Conservation (phyloP, 1,140 invertebrate genomes). For the Diorhabda elongata region DNA sequence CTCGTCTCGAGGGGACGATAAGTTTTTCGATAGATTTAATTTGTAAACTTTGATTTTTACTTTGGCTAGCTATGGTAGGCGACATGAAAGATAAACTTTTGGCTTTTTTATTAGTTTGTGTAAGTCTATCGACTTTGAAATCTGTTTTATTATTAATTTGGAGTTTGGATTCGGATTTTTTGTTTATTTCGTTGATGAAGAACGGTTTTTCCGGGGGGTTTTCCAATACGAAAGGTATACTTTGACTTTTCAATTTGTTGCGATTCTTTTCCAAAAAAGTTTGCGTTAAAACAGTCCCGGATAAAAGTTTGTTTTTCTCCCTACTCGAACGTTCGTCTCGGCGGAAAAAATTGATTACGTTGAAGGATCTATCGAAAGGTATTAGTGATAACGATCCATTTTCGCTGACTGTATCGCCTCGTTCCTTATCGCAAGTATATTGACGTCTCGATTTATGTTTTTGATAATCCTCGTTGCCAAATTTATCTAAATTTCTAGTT, state of each 20-base stretch:
- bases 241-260: slow-evolving; percentile 4
- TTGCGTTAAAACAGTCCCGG: slow-evolving; percentile 16
- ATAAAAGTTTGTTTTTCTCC: not conserved
- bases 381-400: not conserved
- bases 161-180: too few species aligned
- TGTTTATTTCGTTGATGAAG: too few species aligned
- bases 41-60: slow-evolving; percentile 36
- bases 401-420: not conserved
- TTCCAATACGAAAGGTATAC: too few species aligned
- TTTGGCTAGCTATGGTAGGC: slow-evolving; percentile 38
- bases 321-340: not conserved
- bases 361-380: not conserved
- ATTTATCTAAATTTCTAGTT: not conserved
- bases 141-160: too few species aligned
- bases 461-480: not conserved
- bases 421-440: not conserved
- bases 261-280: slow-evolving; percentile 16
- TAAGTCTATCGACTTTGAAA: not conserved
- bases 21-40: slow-evolving; percentile 32
- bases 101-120: slow-evolving; percentile 15
- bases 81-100: slow-evolving; percentile 37
- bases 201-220: too few species aligned
- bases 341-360: not conserved
- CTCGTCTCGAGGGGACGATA: slow-evolving; percentile 34
- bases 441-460: not conserved